Evolutionary conservation across 2,113 vertebrate species (phyloP).

Genomic region (Siniperca knerii): DNA sequence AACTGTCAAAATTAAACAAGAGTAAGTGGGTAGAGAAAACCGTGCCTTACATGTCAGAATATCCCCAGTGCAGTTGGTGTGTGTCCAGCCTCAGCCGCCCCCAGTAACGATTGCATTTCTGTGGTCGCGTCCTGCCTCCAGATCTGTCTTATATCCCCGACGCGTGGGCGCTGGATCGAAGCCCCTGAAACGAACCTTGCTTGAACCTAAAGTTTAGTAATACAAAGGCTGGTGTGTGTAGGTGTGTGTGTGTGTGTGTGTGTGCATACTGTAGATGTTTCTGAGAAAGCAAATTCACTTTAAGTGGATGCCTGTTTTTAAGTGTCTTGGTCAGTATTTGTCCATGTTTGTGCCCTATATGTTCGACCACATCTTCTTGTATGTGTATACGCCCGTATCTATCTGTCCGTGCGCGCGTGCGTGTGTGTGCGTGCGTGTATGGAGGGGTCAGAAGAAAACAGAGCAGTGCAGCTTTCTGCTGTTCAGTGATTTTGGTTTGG

Average conservation of each 20-base stretch:
- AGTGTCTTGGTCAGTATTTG: neutral
- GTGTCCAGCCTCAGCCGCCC: slow-evolving; percentile 51
- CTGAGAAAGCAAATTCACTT: neutral
- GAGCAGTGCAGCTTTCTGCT: slow-evolving; percentile 64
- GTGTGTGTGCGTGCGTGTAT: neutral
- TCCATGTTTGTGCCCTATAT: neutral
- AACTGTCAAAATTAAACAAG: slow-evolving; percentile 36
- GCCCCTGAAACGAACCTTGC: slow-evolving; percentile 26
- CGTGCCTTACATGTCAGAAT: slow-evolving; percentile 33
- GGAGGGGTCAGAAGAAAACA: slow-evolving; percentile 52
- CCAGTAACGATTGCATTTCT: slow-evolving; percentile 54
- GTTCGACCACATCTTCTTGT: neutral
- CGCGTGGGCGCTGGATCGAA: slow-evolving; percentile 58
- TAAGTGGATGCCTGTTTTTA: slow-evolving; percentile 23
- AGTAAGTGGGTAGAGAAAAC: slow-evolving; percentile 18
- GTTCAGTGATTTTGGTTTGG: slow-evolving; percentile 79
- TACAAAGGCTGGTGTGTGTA: slow-evolving; percentile 5
- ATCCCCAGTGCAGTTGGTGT: slow-evolving; percentile 37
- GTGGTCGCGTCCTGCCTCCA: slow-evolving; percentile 52
- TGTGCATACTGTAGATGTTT: neutral
- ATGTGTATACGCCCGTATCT: neutral
- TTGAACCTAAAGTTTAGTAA: slow-evolving; percentile 42
- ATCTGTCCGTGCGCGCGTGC: neutral
- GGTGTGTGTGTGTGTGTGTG: neutral
- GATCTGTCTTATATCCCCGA: slow-evolving; percentile 59